Evolutionary conservation across 2,797 vertebrate species (phyloP).

Genomic region (Trachops cirrhosus): DNA sequence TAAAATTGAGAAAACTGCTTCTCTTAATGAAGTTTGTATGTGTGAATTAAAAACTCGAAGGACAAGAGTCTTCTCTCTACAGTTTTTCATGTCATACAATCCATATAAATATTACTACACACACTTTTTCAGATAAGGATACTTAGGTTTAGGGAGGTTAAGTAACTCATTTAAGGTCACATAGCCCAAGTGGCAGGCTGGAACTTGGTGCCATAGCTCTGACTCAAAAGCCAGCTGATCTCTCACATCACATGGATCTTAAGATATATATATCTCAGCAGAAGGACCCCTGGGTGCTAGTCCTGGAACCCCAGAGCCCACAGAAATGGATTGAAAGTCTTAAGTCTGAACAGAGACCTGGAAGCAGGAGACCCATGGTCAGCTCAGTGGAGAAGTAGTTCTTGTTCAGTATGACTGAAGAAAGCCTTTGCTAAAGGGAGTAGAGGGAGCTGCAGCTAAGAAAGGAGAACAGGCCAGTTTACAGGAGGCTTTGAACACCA

Average conservation of each 20-base stretch:
- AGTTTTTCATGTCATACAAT: not conserved
- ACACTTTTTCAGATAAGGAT: not conserved
- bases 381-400: not conserved
- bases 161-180: not conserved
- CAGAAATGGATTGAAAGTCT: not conserved
- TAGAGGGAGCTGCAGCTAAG: not conserved
- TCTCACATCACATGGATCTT: not conserved
- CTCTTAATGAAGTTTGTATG: not conserved
- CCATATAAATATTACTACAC: not conserved
- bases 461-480: too few relatives aligned
- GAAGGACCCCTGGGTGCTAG: not conserved
- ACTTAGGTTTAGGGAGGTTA: not conserved
- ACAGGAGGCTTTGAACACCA: not conserved
- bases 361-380: not conserved
- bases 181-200: not conserved
- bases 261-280: not conserved
- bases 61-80: not conserved
- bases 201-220: not conserved
- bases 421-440: not conserved
- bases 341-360: not conserved
- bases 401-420: not conserved
- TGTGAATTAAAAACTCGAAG: not conserved
- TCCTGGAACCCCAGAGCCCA: constrained; percentile 3
- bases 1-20: not conserved
- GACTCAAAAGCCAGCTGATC: not conserved